Base-by-base conservation (phyloP, 2,797 vertebrate genomes). In the Spinibarbus caldwelli region DNA sequence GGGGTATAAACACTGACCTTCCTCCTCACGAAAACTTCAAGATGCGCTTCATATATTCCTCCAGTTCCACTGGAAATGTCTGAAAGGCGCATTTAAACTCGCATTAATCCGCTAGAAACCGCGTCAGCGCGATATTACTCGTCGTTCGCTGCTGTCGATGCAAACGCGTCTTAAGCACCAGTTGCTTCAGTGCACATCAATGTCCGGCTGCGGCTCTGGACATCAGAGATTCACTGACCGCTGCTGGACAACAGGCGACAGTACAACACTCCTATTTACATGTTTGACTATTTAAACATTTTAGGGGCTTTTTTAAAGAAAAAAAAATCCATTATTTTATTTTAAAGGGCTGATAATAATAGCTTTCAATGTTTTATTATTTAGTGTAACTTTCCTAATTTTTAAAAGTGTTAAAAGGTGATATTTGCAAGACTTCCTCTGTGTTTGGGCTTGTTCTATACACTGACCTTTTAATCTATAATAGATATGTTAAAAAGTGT, bases 241-340 rank as follows among this genome's bases (percentile, higher is more conserved):
- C 92, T 92, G 90, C 92, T 89, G 94, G 93, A 29, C 47, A 17
- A 12, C 54, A 2, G 1, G n/a, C 2, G 80, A 14, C n/a, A 85
- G 8, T 62, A 12, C 67, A 72, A 6, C 47, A 36, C 14, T 29
- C 43, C 8, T 6, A 2, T 17, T 31, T 6, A 29, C n/a, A 11
- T 31, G 7, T 0, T 4, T 31, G 12, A 62, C 19, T 26, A 9
- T 14, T 41, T 62, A 10, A 6, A 15, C 14, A 10, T 43, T 15
- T 41, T 59, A n/a, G 14, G 34, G 10, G n/a, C n/a, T n/a, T n/a
- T n/a, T n/a, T n/a, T n/a, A n/a, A n/a, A n/a, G n/a, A n/a, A n/a
- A n/a, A n/a, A n/a, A n/a, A n/a, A n/a, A n/a, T n/a, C n/a, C n/a
- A n/a, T n/a, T n/a, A n/a, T n/a, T n/a, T n/a, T n/a, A n/a, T n/a